phyloP scores from a whole-genome alignment of 2,113 vertebrate genomes.

The Rallus limicola region DNA sequence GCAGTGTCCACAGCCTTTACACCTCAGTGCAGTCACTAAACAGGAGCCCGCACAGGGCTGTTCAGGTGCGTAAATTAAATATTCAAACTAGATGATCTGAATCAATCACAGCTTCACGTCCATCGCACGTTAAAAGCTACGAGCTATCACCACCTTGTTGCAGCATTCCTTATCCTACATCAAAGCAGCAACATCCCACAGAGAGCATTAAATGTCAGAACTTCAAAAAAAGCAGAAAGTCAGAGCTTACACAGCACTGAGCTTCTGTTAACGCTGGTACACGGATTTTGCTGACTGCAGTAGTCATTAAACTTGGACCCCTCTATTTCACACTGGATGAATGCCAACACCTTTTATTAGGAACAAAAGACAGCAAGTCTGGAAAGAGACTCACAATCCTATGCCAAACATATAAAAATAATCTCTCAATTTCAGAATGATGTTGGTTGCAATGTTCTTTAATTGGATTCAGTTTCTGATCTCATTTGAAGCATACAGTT shows the following conservation, averaged over 20 bases:
- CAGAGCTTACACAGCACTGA: constrained; percentile 18
- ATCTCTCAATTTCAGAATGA: constrained; percentile 30
- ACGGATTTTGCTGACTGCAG: constrained; percentile 60
- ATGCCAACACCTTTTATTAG: constrained; percentile 37
- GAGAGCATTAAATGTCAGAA: constrained; percentile 28
- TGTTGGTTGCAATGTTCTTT: constrained; percentile 19
- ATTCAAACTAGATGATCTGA: fast-evolving
- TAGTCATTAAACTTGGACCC: constrained; percentile 48
- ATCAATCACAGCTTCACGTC: neutral
- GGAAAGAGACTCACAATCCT: constrained; percentile 12
- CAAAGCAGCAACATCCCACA: neutral
- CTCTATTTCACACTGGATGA: constrained; percentile 41
- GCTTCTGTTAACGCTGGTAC: constrained; percentile 36
- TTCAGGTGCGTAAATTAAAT: neutral
- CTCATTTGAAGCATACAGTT: constrained; percentile 29
- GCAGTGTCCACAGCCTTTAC: neutral
- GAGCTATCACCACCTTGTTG: neutral
- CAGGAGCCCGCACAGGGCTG: neutral
- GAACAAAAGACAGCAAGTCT: neutral
- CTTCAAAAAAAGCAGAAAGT: neutral
- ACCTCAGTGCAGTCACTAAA: neutral
- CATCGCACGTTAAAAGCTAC: neutral
- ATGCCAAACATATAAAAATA: constrained; percentile 52
- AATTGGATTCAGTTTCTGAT: constrained; percentile 53
- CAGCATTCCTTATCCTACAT: neutral